Percentiles rank a stretch among this genome's conserved stretches.
phyloP scores from a whole-genome alignment of 2,113 vertebrate species.

The Pedetes capensis region DNA sequence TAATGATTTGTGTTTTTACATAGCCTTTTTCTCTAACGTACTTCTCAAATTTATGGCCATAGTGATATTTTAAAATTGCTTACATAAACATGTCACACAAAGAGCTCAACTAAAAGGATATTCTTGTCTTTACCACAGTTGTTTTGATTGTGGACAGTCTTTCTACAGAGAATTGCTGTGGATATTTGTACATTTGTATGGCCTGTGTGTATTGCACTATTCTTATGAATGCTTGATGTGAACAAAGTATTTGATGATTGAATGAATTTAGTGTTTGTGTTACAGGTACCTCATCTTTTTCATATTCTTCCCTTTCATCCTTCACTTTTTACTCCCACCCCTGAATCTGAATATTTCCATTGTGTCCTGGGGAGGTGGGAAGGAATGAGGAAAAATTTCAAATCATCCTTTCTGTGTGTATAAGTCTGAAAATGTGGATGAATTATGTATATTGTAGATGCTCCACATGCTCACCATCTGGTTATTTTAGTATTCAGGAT shows the following conservation, averaged over 20 bases:
- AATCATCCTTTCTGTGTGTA: neutral
- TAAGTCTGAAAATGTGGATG: neutral
- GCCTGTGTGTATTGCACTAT: neutral
- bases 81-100: neutral
- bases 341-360: slow-evolving; percentile 19
- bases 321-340: neutral
- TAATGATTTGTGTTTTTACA: slow-evolving; percentile 36
- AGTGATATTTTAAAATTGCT: slow-evolving; percentile 40
- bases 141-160: neutral
- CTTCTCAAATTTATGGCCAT: neutral
- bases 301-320: neutral
- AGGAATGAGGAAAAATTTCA: slow-evolving; percentile 10
- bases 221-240: slow-evolving; percentile 2
- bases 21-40: neutral
- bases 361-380: neutral
- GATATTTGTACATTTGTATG: neutral
- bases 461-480: neutral
- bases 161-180: neutral
- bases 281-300: neutral
- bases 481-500: neutral
- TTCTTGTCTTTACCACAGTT: slow-evolving; percentile 10
- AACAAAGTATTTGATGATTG: slow-evolving; percentile 14
- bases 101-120: neutral
- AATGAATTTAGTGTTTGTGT: slow-evolving; percentile 7
- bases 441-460: neutral